Conservation (phyloP, 2,797 vertebrate genomes). For the Poeciliopsis gracilis region DNA sequence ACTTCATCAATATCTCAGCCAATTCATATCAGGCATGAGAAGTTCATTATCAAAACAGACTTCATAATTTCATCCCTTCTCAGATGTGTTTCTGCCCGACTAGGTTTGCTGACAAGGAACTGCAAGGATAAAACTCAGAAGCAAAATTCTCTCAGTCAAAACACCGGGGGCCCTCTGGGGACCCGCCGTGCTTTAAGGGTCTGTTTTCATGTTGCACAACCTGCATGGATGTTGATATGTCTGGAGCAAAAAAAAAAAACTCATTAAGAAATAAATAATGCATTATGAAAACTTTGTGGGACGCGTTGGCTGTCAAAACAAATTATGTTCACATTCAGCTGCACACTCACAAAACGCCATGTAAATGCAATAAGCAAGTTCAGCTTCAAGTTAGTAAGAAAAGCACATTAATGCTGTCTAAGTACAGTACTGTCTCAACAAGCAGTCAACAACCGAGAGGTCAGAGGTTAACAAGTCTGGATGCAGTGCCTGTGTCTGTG, state of each 20-base stretch:
- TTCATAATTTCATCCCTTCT: constrained; percentile 66
- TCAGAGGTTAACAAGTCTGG: constrained; percentile 70
- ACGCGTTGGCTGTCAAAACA: constrained; percentile 42
- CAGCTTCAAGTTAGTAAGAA: constrained; percentile 11
- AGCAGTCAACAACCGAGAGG: constrained; percentile 57
- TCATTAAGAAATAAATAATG: constrained; percentile 54
- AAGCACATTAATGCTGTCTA: constrained; percentile 19
- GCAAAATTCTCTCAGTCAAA: constrained; percentile 53
- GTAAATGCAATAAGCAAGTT: constrained; percentile 26
- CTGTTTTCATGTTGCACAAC: constrained; percentile 43
- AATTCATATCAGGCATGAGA: constrained; percentile 55
- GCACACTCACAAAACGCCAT: constrained; percentile 4
- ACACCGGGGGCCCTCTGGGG: constrained; percentile 43
- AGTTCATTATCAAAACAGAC: constrained; percentile 67
- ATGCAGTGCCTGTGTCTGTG: constrained; percentile 60
- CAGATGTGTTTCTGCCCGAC: constrained; percentile 53
- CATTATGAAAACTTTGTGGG: constrained; percentile 36
- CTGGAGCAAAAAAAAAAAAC: constrained; percentile 15
- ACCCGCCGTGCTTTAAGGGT: constrained; percentile 40
- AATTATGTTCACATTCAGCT: constrained; percentile 29
- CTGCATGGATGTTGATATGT: constrained; percentile 25
- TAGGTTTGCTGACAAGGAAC: constrained; percentile 57
- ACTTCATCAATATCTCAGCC: constrained; percentile 59
- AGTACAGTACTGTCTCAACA: constrained; percentile 16
- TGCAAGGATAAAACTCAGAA: constrained; percentile 40